Conservation (phyloP, 1,140 invertebrate genomes). For the Ceratina japonica region DNA sequence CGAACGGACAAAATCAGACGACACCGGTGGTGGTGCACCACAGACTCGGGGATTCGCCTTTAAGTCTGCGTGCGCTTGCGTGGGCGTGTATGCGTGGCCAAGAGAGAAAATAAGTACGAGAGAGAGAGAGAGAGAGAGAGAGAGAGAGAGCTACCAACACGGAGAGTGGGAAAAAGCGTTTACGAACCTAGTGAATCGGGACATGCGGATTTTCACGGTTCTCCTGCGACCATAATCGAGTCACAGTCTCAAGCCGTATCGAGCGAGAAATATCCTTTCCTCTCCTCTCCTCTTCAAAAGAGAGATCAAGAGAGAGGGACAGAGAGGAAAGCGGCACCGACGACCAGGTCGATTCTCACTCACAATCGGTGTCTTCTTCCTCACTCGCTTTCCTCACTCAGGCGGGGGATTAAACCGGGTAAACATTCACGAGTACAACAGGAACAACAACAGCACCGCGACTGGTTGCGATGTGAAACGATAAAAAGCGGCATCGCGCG, state of each 20-base stretch:
- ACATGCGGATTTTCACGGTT: constrained; percentile 53
- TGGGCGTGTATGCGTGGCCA: too few species aligned
- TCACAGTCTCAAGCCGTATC: constrained; percentile 8
- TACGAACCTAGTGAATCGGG: constrained; percentile 58
- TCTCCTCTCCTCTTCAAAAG: too few species aligned
- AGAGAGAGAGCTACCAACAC: constrained; percentile 27
- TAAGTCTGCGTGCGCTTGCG: constrained; percentile 46
- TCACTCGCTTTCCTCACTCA: too few species aligned
- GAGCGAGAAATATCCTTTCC: constrained; percentile 39
- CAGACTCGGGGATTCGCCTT: constrained; percentile 38
- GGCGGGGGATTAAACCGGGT: constrained; percentile 41
- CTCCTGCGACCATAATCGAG: constrained; percentile 48
- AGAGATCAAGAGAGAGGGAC: too few species aligned
- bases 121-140: not conserved
- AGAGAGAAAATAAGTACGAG: too few species aligned
- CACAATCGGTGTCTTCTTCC: constrained; percentile 42
- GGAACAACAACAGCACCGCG: constrained; percentile 60
- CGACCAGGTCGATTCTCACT: constrained; percentile 50
- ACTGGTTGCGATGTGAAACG: constrained; percentile 55
- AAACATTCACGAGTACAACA: constrained; percentile 46
- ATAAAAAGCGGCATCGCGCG: constrained; percentile 63
- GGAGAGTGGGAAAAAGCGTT: constrained; percentile 26
- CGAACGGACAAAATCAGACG: too few species aligned
- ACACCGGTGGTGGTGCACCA: too few species aligned
- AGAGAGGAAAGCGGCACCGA: constrained; percentile 16